phyloP scores from a whole-genome alignment of 1,140 invertebrate genomes.

The Argopecten irradians region DNA sequence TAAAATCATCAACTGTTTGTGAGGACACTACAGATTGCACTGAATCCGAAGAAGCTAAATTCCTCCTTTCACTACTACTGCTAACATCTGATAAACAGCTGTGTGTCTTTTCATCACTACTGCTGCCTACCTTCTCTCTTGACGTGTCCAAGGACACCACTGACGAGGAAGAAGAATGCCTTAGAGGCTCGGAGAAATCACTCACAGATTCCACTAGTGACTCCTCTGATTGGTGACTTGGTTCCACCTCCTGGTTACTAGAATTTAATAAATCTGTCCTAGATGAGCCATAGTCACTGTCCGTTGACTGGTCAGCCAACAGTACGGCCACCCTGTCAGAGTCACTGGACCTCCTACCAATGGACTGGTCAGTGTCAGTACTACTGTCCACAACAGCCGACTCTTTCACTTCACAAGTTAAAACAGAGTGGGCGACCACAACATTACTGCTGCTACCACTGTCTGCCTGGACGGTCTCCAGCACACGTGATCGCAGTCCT shows the following conservation, averaged over 20 bases:
- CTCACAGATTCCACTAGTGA: neutral
- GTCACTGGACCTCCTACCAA: neutral
- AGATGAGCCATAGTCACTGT: neutral
- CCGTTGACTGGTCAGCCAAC: neutral
- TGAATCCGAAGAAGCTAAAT: constrained; percentile 7
- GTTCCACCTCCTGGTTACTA: neutral
- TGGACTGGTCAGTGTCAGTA: constrained; percentile 31
- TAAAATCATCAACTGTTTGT: constrained; percentile 3
- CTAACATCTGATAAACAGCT: constrained; percentile 10
- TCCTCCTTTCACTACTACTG: constrained; percentile 20
- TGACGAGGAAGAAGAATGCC: neutral
- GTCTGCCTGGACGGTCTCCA: constrained; percentile 12
- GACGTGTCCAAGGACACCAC: neutral
- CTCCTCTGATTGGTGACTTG: neutral
- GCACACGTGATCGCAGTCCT: neutral
- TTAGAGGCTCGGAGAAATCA: neutral
- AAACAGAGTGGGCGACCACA: neutral
- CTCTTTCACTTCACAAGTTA: neutral
- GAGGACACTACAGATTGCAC: constrained; percentile 20
- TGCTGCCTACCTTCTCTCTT: constrained; percentile 42
- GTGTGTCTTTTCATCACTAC: constrained; percentile 34
- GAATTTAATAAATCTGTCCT: constrained; percentile 30
- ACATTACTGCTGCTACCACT: constrained; percentile 3
- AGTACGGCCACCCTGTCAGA: constrained; percentile 22
- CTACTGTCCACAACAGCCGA: constrained; percentile 46